Percentiles rank a stretch among this genome's conserved stretches.
Evolutionary conservation across 1,140 invertebrate species (phyloP).

Genomic region (Aradophagus sp.): DNA sequence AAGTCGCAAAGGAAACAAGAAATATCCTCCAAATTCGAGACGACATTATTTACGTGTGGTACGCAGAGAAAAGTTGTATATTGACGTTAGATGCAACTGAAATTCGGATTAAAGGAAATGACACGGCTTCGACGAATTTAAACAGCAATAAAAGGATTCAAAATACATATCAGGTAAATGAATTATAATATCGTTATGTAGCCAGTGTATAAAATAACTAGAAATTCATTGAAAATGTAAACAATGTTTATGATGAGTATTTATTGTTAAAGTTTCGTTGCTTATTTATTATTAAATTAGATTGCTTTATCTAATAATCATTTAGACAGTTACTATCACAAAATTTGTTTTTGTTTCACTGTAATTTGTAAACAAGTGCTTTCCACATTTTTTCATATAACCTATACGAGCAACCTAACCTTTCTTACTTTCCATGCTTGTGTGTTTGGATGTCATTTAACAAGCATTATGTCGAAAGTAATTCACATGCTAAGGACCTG

Average conservation of each 20-base stretch:
- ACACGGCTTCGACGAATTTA: slow-evolving; percentile 68
- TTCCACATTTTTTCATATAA: slow-evolving; percentile 3
- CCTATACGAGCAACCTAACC: slow-evolving; percentile 30
- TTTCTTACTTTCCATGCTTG: slow-evolving; percentile 8
- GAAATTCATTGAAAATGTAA: too few species aligned
- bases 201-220: too few species aligned
- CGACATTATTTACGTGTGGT: slow-evolving; percentile 80
- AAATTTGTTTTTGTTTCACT: too few species aligned
- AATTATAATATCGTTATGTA: not conserved
- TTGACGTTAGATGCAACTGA: slow-evolving; percentile 78
- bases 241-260: too few species aligned
- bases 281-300: too few species aligned
- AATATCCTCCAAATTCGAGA: slow-evolving; percentile 79
- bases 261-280: too few species aligned
- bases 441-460: too few species aligned
- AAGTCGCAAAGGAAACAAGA: slow-evolving; percentile 76
- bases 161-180: slow-evolving; percentile 74
- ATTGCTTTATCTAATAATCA: too few species aligned
- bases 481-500: too few species aligned
- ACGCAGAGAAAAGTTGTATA: slow-evolving; percentile 78
- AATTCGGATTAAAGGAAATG: slow-evolving; percentile 72
- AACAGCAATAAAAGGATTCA: slow-evolving; percentile 1
- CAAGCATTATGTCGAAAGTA: too few species aligned
- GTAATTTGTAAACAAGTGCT: too few species aligned
- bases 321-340: too few species aligned